These are phyloP conservation scores for Morus bassanus DNA, from an alignment of 2,797 vertebrate species.

Conservation along the genomic window DNA sequence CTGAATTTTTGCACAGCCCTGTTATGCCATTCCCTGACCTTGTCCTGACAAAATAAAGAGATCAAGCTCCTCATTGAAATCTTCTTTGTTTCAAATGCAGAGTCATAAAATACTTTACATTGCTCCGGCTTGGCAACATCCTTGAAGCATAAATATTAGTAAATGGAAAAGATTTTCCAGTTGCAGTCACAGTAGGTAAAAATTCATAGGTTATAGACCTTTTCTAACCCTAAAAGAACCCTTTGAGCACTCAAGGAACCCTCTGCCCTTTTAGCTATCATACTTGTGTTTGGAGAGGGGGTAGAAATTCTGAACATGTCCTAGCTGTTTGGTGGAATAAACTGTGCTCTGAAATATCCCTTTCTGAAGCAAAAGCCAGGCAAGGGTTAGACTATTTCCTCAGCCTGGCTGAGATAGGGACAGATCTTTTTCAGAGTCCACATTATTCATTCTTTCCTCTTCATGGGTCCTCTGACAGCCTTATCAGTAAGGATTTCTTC, in stretches of 20 bases:
- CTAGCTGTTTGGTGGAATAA: neutral
- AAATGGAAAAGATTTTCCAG: neutral
- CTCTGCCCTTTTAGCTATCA: neutral
- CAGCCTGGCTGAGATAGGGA: neutral
- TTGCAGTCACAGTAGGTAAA: neutral
- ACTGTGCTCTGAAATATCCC: neutral
- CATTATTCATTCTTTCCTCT: neutral
- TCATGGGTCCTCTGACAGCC: neutral
- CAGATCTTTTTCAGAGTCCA: neutral
- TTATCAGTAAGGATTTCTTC: conserved; percentile 22
- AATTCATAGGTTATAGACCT: neutral
- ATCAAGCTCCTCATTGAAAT: neutral
- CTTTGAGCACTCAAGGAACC: neutral
- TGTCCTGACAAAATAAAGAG: neutral
- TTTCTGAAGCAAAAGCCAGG: neutral
- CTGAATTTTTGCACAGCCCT: neutral
- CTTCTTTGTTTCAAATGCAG: neutral
- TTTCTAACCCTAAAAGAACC: neutral
- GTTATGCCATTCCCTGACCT: neutral
- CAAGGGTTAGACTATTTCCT: neutral
- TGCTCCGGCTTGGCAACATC: neutral
- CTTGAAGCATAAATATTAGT: neutral
- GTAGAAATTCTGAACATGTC: neutral
- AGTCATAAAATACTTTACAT: neutral
- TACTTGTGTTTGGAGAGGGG: neutral